Base-by-base conservation (phyloP, 2,113 vertebrate species). In the Castor canadensis region DNA sequence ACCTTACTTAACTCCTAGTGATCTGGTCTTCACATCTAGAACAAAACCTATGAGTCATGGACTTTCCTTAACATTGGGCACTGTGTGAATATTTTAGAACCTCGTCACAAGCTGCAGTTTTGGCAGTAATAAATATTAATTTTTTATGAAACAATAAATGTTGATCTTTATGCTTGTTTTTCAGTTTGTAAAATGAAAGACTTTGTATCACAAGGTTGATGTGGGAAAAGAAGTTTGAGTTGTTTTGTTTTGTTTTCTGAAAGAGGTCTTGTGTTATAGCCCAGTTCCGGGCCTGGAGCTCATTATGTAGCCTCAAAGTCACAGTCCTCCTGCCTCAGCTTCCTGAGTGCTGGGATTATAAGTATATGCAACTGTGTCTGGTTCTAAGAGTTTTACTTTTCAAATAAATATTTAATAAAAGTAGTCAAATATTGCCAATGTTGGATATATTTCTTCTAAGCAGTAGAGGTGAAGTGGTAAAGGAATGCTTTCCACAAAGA, bases 171-270 rank as follows among this genome's bases (percentile, higher is more conserved):
- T 82, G 84, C 66, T n/a, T 72, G 0, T 75, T 95, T 69, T 79
- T 43, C 8, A 54, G 85, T 82, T 95, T 76, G 30, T 92, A 64
- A 93, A 95, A 64, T 80, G 40, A 73, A 94, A 94, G 82, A 28
- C 1, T 38, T n/a, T 88, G 5, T 16, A 38, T 81, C 38, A 49
- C 56, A 54, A 38, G 9, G 40, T 56, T 69, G 19, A 73, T 16
- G 10, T 66, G 17, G 72, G 24, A 1, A 52, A 38, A 84, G 35
- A 22, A 49, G 6, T 71, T 71, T 5, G n/a, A n/a, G n/a, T 35
- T 22, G n/a, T 4, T 66, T n/a, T 56, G 69, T 47, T n/a, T 20
- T 30, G 17, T 47, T 54, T 19, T 52, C 28, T 28, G 35, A n/a
- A 13, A 54, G 8, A 54, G 30, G 20, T 58, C 56, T 58, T 26